Evolutionary conservation across 2,113 vertebrate species (phyloP), one percentile per base, ranked within the genome.

Genomic region (Piaya cayana): DNA sequence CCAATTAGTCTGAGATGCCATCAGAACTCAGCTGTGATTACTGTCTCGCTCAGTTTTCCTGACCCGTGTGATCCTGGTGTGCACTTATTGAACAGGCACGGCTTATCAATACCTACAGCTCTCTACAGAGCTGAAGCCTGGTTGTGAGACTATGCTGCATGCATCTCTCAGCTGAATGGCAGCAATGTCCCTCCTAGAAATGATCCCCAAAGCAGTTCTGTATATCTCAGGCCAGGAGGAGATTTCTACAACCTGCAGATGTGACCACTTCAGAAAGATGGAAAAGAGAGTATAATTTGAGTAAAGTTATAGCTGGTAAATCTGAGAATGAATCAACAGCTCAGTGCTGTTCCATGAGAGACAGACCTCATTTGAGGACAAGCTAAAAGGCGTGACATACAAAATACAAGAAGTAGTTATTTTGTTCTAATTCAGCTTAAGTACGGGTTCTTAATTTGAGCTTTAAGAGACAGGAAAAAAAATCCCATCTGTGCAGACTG

Each of bases 1-100:
- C 20, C 71, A 82, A 63, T 92, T 74, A 87, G 59, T 67, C 8
- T n/a, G 67, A 91, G 90, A 88, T 86, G 75, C 42, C 93, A 93
- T 25, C 75, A 88, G 75, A 72, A 45, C 42, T 82, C 75, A 23
- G 59, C 9, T 76, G 78, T 91, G 71, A 82, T 76, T 39, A 68
- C 29, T 8, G 52, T 30, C 83, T 67, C 32, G 22, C 53, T 82
- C 19, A 0, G 22, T 34, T 47, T 19, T 39, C 89, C 84, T 74
- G 64, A 42, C 26, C 65, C 47, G 62, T 4, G 15, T 8, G 25
- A 70, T 79, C 32, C 71, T 29, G 11, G 11, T 5, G 47, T 11
- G 67, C 39, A 25, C 65, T 92, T 53, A 53, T 1, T 56, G 39
- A 50, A 34, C 36, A 56, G 37, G 78, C 58, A 34, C 34, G 32